Conservation (phyloP, 2,113 vertebrate species). For the Podocnemis expansa region DNA sequence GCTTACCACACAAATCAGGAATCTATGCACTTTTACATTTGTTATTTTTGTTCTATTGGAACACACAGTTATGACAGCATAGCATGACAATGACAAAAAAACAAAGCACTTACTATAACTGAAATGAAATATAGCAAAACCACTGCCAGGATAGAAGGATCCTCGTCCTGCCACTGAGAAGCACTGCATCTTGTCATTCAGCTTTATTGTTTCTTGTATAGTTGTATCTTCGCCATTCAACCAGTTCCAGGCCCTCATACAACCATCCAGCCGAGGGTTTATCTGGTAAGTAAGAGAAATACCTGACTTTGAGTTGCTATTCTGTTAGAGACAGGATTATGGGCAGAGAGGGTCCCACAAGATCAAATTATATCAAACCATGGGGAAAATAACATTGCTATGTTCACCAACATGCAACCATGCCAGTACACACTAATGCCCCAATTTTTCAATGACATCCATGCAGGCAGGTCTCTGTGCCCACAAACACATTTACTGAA, state of each 20-base stretch:
- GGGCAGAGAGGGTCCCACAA: not conserved
- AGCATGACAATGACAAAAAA: not conserved
- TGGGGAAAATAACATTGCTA: rapidly evolving
- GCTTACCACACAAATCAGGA: not conserved
- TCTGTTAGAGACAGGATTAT: not conserved
- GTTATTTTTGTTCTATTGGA: not conserved
- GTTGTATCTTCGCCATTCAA: constrained; percentile 89
- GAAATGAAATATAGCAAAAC: constrained; percentile 88
- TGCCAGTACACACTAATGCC: rapidly evolving
- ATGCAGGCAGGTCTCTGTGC: not conserved
- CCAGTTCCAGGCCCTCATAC: constrained; percentile 94
- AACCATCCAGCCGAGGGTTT: constrained; percentile 94
- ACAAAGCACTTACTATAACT: constrained; percentile 79
- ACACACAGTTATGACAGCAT: not conserved
- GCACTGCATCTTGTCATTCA: constrained; percentile 93
- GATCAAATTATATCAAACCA: not conserved
- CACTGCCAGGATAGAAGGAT: constrained; percentile 89
- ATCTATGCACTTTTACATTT: not conserved
- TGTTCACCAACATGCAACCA: not conserved
- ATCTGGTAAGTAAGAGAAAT: constrained; percentile 78
- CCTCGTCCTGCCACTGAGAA: constrained; percentile 84
- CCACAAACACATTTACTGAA: not conserved
- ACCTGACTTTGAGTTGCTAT: not conserved
- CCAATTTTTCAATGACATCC: not conserved
- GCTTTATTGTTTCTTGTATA: constrained; percentile 88